These are phyloP conservation scores for Cetoscarus ocellatus DNA, from an alignment of 2,797 vertebrate genomes.

Conservation along the genomic window DNA sequence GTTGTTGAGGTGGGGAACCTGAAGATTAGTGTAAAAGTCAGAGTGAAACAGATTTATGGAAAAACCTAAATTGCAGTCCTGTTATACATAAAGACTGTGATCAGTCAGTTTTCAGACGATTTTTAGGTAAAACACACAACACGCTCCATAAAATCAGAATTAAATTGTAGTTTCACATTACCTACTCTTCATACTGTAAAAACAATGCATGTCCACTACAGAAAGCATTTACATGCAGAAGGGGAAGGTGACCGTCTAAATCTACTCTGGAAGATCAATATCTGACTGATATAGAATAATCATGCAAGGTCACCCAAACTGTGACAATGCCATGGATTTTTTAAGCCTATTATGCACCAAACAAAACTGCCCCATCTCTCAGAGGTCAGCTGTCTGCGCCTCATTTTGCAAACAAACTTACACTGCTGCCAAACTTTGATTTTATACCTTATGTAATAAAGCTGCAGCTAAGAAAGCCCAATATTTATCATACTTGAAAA, in stretches of 20 bases:
- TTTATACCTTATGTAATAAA: neutral
- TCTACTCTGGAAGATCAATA: neutral
- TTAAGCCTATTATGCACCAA: neutral
- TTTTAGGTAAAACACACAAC: no score
- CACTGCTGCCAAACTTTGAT: conserved; percentile 10
- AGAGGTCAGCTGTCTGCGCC: neutral
- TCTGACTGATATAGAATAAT: neutral
- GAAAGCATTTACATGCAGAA: neutral
- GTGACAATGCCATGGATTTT: neutral
- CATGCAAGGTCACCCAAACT: neutral
- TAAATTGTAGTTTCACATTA: no score
- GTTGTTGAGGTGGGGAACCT: no score
- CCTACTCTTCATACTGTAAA: no score
- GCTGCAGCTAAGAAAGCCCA: neutral
- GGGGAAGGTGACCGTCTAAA: neutral
- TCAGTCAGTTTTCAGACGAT: no score
- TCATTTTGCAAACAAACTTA: neutral
- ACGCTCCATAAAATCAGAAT: no score
- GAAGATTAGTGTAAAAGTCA: no score
- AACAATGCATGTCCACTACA: no score
- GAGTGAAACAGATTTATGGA: no score
- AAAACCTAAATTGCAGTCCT: no score
- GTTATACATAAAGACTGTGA: no score
- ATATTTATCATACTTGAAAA: neutral
- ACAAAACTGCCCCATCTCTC: no score